Conservation (phyloP, 1,140 invertebrate species). For the Aculops lycopersici region DNA sequence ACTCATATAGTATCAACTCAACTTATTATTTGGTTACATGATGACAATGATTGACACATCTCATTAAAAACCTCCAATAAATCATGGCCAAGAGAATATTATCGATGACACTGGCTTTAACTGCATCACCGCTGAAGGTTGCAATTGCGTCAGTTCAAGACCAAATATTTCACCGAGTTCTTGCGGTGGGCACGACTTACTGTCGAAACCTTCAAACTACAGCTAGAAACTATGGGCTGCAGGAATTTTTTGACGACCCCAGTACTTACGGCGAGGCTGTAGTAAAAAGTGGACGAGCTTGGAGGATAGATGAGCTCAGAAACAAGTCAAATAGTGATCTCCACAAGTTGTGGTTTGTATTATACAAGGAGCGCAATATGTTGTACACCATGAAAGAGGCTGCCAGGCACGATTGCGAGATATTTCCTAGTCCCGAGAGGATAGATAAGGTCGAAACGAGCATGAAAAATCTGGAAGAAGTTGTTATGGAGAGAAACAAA, state of each 20-base stretch:
- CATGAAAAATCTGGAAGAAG: conserved; percentile 69
- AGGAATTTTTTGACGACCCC: conserved; percentile 70
- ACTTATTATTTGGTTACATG: too few species aligned
- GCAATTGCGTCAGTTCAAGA: too few species aligned
- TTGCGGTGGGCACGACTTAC: too few species aligned
- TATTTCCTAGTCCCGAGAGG: conserved; percentile 79
- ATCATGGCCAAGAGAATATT: too few species aligned
- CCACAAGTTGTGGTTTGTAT: conserved; percentile 85
- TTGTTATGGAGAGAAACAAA: conserved; percentile 62
- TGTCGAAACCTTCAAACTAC: too few species aligned
- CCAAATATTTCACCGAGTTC: too few species aligned
- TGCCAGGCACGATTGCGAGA: conserved; percentile 26
- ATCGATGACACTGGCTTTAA: too few species aligned
- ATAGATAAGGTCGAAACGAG: conserved; percentile 73
- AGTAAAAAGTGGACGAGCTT: conserved; percentile 46
- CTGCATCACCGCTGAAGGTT: too few species aligned
- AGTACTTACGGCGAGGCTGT: conserved; percentile 47
- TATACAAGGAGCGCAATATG: conserved; percentile 90
- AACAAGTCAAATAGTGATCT: conserved; percentile 81
- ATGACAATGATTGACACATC: too few species aligned
- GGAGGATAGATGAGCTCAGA: conserved; percentile 60
- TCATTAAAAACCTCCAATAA: too few species aligned
- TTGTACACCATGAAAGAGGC: conserved; percentile 74
- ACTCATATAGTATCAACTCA: too few species aligned
- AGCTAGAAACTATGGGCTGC: conserved; percentile 15